phyloP scores from a whole-genome alignment of 2,797 vertebrate genomes.

The Diplodus puntazzo region DNA sequence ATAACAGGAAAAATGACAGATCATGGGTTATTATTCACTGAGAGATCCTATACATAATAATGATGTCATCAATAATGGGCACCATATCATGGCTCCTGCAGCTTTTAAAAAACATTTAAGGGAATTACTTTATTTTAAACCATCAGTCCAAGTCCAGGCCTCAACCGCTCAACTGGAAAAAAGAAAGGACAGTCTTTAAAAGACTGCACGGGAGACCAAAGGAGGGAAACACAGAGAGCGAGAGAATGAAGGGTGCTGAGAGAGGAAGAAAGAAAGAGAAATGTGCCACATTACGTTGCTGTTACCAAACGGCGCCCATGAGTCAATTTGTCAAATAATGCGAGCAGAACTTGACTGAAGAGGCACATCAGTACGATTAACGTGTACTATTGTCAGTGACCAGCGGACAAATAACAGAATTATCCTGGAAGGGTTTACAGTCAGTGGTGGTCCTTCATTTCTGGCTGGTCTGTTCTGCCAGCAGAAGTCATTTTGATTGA shows the following conservation, averaged over 20 bases:
- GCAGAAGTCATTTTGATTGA: constrained; percentile 46
- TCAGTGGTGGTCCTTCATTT: constrained; percentile 49
- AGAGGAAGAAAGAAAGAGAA: constrained; percentile 76
- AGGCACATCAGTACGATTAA: constrained; percentile 77
- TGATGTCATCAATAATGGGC: constrained; percentile 89
- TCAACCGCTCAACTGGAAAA: constrained; percentile 80
- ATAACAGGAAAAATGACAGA: constrained; percentile 89
- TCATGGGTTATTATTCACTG: constrained; percentile 89
- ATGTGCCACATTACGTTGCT: constrained; percentile 83
- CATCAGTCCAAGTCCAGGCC: constrained; percentile 81
- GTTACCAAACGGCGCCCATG: constrained; percentile 82
- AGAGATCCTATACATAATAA: constrained; percentile 87
- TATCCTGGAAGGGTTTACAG: constrained; percentile 55
- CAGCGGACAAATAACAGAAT: constrained; percentile 76
- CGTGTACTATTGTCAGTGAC: constrained; percentile 73
- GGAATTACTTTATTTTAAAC: constrained; percentile 85
- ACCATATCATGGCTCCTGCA: constrained; percentile 80
- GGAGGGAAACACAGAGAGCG: constrained; percentile 42
- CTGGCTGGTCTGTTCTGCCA: constrained; percentile 30
- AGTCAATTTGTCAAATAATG: constrained; percentile 87
- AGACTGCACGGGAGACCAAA: constrained; percentile 61
- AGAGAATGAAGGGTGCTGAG: constrained; percentile 48
- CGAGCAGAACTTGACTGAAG: constrained; percentile 77
- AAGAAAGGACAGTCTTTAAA: constrained; percentile 65
- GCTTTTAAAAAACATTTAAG: constrained; percentile 89